Evolutionary conservation across 1,140 invertebrate species (phyloP).

Genomic region (Caenorhabditis tropicalis): DNA sequence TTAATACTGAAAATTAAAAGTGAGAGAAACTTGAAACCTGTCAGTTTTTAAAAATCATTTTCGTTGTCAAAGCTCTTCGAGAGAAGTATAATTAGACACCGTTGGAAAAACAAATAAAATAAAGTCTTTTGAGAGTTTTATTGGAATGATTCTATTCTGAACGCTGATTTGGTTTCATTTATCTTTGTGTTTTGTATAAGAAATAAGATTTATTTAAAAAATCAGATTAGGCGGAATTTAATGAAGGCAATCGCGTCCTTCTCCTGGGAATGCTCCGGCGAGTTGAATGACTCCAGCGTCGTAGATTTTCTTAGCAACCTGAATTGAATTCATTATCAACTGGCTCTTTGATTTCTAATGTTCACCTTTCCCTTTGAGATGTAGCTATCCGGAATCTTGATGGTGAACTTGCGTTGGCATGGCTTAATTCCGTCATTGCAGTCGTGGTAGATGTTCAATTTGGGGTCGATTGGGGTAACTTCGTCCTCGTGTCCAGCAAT

Average conservation of each 20-base stretch:
- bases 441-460: constrained; percentile 61
- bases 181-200: too few species aligned
- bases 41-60: too few species aligned
- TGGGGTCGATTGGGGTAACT: constrained; percentile 60
- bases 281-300: constrained; percentile 57
- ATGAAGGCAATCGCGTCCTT: constrained; percentile 56
- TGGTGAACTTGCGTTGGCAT: constrained; percentile 60
- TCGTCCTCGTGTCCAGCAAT: constrained; percentile 53
- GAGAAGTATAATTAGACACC: too few species aligned
- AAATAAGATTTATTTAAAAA: not conserved
- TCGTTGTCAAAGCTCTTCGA: too few species aligned
- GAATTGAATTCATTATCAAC: not conserved
- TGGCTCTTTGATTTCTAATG: not conserved
- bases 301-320: constrained; percentile 49
- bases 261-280: constrained; percentile 54
- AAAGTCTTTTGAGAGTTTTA: too few species aligned
- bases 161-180: too few species aligned
- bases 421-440: constrained; percentile 56
- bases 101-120: too few species aligned
- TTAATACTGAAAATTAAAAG: too few species aligned
- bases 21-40: too few species aligned
- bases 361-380: constrained; percentile 50
- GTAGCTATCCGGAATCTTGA: constrained; percentile 60
- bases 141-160: too few species aligned
- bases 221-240: too few species aligned